phyloP scores from a whole-genome alignment of 2,797 vertebrate species.

The Chaunax sp. region DNA sequence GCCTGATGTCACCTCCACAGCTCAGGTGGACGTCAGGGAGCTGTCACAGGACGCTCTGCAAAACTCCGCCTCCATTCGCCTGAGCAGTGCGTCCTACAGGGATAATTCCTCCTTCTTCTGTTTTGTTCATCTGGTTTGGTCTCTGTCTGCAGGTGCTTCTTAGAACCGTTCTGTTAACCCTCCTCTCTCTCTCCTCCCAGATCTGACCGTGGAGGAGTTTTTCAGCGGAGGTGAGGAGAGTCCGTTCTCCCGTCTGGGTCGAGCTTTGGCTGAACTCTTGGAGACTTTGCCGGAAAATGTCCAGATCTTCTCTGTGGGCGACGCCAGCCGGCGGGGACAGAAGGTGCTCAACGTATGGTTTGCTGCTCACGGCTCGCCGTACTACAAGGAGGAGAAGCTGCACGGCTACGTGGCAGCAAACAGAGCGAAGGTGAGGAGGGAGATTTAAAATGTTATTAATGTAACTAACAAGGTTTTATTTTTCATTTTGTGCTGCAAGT shows the following conservation, averaged over 20 bases:
- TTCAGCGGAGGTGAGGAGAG: constrained; percentile 81
- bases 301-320: constrained; percentile 88
- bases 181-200: constrained; percentile 66
- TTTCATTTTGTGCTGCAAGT: too few species aligned
- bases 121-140: not conserved
- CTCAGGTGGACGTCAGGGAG: constrained; percentile 84
- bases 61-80: constrained; percentile 85
- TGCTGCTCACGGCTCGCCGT: constrained; percentile 83
- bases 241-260: constrained; percentile 82
- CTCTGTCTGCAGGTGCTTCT: too few species aligned
- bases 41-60: constrained; percentile 83
- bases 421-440: constrained; percentile 81
- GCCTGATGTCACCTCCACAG: constrained; percentile 89
- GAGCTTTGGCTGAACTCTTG: constrained; percentile 82
- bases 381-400: constrained; percentile 87
- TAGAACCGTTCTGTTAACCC: not conserved
- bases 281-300: constrained; percentile 79
- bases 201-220: constrained; percentile 85
- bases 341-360: constrained; percentile 87
- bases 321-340: constrained; percentile 50
- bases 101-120: not conserved
- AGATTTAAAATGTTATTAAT: too few species aligned
- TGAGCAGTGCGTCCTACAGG: constrained; percentile 83
- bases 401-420: constrained; percentile 86
- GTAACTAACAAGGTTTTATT: too few species aligned